Conservation (phyloP, 2,113 vertebrate species). For the Lethenteron reissneri region DNA sequence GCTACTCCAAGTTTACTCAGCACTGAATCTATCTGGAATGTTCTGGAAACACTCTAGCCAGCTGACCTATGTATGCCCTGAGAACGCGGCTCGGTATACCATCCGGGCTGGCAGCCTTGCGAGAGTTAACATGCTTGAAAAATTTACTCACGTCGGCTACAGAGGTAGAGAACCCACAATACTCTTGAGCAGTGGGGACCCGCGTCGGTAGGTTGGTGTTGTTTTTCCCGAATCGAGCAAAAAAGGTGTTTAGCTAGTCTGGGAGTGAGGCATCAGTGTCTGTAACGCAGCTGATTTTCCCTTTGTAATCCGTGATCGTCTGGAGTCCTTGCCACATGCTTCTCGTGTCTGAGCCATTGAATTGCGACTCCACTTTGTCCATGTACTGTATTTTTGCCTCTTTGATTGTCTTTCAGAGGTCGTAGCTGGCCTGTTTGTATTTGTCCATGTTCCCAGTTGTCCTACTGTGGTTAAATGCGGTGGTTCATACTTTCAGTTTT, state of each 20-base stretch:
- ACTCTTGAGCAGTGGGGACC: not conserved
- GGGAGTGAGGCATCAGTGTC: not conserved
- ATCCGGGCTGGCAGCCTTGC: not conserved
- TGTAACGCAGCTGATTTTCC: not conserved
- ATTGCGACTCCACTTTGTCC: not conserved
- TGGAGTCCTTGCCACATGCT: not conserved
- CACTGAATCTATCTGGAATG: too few relatives aligned
- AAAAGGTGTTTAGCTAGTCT: not conserved
- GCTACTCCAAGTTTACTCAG: too few relatives aligned
- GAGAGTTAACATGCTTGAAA: not conserved
- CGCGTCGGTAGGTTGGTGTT: not conserved
- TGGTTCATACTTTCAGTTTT: not conserved
- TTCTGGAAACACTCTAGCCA: not conserved
- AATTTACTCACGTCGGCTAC: not conserved
- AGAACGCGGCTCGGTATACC: not conserved
- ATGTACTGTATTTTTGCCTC: not conserved
- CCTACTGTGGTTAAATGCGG: not conserved
- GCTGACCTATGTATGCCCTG: not conserved
- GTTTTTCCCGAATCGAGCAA: not conserved
- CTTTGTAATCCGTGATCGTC: slow-evolving; percentile 1
- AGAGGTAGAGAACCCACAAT: not conserved
- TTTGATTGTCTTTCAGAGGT: not conserved
- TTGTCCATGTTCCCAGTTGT: not conserved
- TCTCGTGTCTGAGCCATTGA: not conserved
- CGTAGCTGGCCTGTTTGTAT: not conserved